These are phyloP conservation scores for Mormyrus hasselquistii DNA, from an alignment of 2,797 vertebrate genomes.

Conservation along the genomic window DNA sequence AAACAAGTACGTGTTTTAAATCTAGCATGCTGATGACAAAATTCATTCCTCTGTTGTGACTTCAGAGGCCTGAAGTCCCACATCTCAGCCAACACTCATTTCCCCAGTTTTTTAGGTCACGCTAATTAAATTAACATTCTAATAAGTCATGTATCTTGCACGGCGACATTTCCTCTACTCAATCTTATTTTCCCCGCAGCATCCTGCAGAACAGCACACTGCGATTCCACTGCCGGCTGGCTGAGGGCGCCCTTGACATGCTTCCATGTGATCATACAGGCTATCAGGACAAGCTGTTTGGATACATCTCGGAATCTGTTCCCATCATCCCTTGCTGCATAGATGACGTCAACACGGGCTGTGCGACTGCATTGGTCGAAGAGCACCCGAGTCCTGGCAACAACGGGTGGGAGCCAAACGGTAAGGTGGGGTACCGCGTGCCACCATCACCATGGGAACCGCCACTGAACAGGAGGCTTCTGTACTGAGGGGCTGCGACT, in stretches of 20 bases:
- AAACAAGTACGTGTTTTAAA: neutral
- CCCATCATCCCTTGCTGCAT: constrained; percentile 27
- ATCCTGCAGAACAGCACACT: neutral
- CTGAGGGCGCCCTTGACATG: neutral
- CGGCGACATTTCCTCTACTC: neutral
- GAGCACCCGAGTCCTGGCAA: constrained; percentile 26
- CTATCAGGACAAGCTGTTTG: constrained; percentile 20
- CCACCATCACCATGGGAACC: constrained; percentile 23
- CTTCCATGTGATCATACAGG: neutral
- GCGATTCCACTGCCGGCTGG: neutral
- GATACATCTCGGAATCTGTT: constrained; percentile 26
- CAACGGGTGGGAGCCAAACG: constrained; percentile 29
- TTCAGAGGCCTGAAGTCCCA: neutral
- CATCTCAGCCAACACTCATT: neutral
- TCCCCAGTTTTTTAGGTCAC: neutral
- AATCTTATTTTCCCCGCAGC: neutral
- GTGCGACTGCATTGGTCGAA: constrained; percentile 26
- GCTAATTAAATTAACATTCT: neutral
- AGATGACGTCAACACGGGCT: constrained; percentile 23
- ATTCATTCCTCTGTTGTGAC: neutral
- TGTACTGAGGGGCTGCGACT: constrained; percentile 15
- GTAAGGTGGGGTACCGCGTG: constrained; percentile 34
- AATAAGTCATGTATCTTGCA: neutral
- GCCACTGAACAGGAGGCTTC: constrained; percentile 23
- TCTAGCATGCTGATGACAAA: neutral